These are phyloP conservation scores for Apodemus agrarius DNA, from an alignment of 2,797 vertebrate species.

Conservation along the genomic window DNA sequence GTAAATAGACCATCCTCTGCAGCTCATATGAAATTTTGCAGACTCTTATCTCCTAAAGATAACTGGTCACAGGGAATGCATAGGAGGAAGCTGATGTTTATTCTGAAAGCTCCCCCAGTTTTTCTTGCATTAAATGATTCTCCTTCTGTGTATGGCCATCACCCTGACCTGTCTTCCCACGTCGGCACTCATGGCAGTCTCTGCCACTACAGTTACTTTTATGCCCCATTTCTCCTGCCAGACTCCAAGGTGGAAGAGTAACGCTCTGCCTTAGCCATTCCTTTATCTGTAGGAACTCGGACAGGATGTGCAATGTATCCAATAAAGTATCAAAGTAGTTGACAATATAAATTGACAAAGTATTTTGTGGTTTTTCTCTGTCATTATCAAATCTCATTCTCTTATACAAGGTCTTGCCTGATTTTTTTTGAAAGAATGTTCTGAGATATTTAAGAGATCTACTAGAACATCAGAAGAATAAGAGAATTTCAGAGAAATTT, in stretches of 20 bases:
- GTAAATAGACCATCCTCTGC: constrained; percentile 44
- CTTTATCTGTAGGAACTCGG: constrained; percentile 21
- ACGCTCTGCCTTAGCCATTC: neutral
- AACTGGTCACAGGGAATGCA: constrained; percentile 54
- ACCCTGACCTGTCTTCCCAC: neutral
- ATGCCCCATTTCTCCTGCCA: neutral
- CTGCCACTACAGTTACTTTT: neutral
- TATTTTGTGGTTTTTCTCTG: constrained; percentile 16
- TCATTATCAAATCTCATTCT: neutral
- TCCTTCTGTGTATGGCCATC: neutral
- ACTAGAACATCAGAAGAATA: neutral
- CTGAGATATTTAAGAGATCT: constrained; percentile 34
- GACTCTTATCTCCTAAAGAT: constrained; percentile 56
- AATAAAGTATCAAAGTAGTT: neutral
- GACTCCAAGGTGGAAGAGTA: neutral
- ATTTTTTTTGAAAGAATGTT: constrained; percentile 10
- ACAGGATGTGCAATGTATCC: neutral
- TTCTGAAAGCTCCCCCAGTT: constrained; percentile 53
- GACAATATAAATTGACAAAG: neutral
- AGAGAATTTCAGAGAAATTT: constrained; percentile 10
- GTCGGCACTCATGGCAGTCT: neutral
- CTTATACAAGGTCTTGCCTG: neutral
- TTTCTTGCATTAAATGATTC: constrained; percentile 51
- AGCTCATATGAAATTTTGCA: constrained; percentile 70
- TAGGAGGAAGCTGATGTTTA: constrained; percentile 27